A percentile compares a stretch with the other conserved stretches of the same genome.
These are phyloP conservation scores for Aphis gossypii DNA, from an alignment of 1,140 invertebrate species.

Conservation along the genomic window DNA sequence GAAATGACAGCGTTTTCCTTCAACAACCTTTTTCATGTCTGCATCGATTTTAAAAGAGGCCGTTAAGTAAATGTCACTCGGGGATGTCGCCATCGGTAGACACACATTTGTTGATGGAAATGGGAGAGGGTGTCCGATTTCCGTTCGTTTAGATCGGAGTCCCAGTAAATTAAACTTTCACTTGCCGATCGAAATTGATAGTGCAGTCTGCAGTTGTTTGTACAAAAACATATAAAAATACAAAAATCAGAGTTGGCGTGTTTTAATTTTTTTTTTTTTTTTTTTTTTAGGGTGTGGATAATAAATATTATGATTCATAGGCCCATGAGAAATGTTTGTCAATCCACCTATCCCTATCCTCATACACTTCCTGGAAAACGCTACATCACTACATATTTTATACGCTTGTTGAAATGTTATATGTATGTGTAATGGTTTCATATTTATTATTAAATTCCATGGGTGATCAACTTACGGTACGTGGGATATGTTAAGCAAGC, in stretches of 20 bases:
- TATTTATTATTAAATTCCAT: too few species aligned
- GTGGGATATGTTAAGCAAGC: too few species aligned
- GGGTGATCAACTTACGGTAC: too few species aligned
- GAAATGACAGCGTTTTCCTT: not conserved
- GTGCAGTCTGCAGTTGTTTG: not conserved
- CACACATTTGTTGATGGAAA: not conserved
- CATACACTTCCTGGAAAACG: not conserved
- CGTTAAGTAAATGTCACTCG: not conserved
- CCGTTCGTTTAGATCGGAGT: not conserved
- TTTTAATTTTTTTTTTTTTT: not conserved
- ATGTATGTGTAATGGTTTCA: not conserved
- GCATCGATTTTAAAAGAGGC: not conserved
- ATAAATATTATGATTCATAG: not conserved
- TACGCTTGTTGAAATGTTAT: not conserved
- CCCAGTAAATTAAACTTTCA: not conserved
- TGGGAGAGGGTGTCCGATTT: not conserved
- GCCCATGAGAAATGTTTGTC: not conserved
- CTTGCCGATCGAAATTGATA: not conserved
- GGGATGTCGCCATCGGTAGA: not conserved
- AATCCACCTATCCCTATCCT: not conserved
- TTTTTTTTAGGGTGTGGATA: not conserved
- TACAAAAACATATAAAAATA: not conserved
- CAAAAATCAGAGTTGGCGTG: not conserved
- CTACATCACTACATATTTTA: not conserved
- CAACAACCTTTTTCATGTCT: not conserved